Conservation (phyloP, 1,140 invertebrate species). For the Hyles euphorbiae region DNA sequence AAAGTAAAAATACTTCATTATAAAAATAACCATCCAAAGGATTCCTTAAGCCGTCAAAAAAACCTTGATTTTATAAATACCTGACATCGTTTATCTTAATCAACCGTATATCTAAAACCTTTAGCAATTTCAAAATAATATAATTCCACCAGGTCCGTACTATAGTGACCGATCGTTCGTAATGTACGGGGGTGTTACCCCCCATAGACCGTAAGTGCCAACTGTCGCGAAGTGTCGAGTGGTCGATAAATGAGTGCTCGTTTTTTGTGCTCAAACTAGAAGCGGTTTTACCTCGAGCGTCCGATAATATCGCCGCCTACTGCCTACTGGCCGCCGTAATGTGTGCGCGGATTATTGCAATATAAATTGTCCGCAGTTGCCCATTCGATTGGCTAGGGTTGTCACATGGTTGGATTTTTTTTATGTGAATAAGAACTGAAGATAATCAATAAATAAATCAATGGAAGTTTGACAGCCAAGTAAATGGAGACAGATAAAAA, state of each 20-base stretch:
- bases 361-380: constrained; percentile 72
- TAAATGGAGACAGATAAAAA: too few species aligned
- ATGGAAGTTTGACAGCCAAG: too few species aligned
- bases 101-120: background rate
- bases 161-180: constrained; percentile 2
- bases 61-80: too few species aligned
- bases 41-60: background rate
- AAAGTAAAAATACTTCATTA: too few species aligned
- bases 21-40: background rate
- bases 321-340: constrained; percentile 42
- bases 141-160: background rate
- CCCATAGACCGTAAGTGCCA: constrained; percentile 4
- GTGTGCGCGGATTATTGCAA: constrained; percentile 69
- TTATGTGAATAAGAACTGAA: background rate
- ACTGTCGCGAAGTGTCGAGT: constrained; percentile 52
- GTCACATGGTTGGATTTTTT: constrained; percentile 9
- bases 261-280: constrained; percentile 68
- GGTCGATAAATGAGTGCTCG: constrained; percentile 68
- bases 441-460: too few species aligned
- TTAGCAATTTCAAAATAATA: background rate
- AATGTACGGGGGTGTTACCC: constrained; percentile 9
- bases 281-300: constrained; percentile 37
- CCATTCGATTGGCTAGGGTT: constrained; percentile 62
- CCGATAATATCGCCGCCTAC: constrained; percentile 58
- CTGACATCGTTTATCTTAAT: too few species aligned